Base-by-base conservation (phyloP, 2,888 invertebrate genomes). In the Rhimphoctona megacephalus region DNA sequence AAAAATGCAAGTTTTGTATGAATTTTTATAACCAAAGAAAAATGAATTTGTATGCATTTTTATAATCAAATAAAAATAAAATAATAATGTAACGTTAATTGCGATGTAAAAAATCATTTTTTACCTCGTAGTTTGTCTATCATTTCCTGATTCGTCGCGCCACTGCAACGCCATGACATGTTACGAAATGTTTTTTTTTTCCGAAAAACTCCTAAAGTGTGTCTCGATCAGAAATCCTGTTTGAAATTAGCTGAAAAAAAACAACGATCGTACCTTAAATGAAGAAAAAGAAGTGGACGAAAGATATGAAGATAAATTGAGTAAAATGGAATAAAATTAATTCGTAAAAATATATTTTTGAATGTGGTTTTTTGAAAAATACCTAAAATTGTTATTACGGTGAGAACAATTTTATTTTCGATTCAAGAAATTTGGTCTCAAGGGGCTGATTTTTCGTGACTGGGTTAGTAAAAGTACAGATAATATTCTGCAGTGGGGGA, bases 111-210 rank as follows among this genome's bases (percentile, higher is more conserved):
- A 67, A 64, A 78, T 70, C 52, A 74, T 67, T 90, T 43, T 94
- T 94, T 95, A 98, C 98, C 96, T 96, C 96, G 96, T 86, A 99
- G 95, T 94, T 98, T 97, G 85, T 96, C 95, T 69, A 99, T 96
- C 94, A 99, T 95, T 93, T 98, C 98, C 39, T 96, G 95, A 95
- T 99, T 98, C 89, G 96, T 97, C 89, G 96, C 95, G 61, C 98
- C 98, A 92, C 97, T 97, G 90, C 98, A 98, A 91, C 98, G 96
- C 98, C 98, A 99, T 94, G 98, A 98, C 99, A 98, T 98, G 79
- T 85, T 91, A 76, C 72, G 64, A 19, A 77, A 80, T 83, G 17
- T 61, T 30, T 61, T 61, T 57, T 22, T 70, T 69, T 30, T 22
- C 33, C 22, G 52, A 77, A 78, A 76, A 76, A 67, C 17, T 4